phyloP scores from a whole-genome alignment of 2,113 vertebrate genomes.

The Hippopotamus amphibius region DNA sequence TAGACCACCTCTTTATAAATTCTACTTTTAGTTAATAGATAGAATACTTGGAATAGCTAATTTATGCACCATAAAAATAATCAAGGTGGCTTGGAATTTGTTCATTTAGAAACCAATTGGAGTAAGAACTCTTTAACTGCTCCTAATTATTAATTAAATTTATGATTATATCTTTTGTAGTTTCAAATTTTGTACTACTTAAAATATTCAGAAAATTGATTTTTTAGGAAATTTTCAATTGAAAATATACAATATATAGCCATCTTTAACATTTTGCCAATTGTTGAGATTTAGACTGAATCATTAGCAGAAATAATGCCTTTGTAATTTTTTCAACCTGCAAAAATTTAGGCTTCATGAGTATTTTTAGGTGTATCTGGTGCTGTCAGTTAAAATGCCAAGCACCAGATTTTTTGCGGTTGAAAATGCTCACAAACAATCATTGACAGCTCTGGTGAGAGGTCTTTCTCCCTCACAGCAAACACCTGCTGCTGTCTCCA shows the following conservation, averaged over 20 bases:
- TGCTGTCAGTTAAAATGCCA: conserved; percentile 26
- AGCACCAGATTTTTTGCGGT: conserved; percentile 33
- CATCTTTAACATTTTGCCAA: background rate
- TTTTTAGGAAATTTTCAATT: background rate
- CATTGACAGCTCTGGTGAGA: conserved; percentile 30
- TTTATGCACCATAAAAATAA: background rate
- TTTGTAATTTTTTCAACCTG: background rate
- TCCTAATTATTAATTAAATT: background rate
- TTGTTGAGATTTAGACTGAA: background rate
- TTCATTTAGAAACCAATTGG: background rate
- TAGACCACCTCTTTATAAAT: background rate
- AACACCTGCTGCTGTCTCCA: conserved; percentile 60
- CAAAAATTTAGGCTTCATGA: background rate
- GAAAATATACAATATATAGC: background rate
- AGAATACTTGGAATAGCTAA: background rate
- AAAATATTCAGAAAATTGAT: background rate
- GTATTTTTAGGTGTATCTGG: conserved; percentile 58
- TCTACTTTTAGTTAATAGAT: background rate
- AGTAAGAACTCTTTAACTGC: background rate
- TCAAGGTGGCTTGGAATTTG: background rate
- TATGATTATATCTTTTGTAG: background rate
- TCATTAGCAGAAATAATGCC: background rate
- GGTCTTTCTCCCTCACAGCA: conserved; percentile 1
- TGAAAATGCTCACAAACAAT: background rate
- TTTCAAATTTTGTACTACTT: background rate